Base-by-base conservation (phyloP, 2,888 invertebrate genomes). In the Pachydiplax longipennis region DNA sequence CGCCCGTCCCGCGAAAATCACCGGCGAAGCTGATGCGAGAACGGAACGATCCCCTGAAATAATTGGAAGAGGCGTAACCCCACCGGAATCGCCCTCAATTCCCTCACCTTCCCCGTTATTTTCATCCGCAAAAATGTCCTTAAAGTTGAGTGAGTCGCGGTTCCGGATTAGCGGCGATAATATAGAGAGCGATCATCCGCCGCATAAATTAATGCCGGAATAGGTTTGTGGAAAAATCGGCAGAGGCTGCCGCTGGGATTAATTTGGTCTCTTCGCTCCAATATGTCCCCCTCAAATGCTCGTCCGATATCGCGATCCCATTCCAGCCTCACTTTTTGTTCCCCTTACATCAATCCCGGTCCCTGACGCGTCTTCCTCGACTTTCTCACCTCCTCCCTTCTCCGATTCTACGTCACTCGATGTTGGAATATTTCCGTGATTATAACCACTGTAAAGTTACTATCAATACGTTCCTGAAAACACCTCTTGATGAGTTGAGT, bases 131-230 rank as follows among this genome's bases (percentile, higher is more conserved):
- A 8, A 87, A 87, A 87, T 87, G 87, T 65, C 87, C 87, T 87
- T 87, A 87, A 87, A 87, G 87, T 87, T 87, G 87, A 87, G 87
- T 87, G 87, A 58, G 58, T 35, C 53, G 58, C 83, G 83, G 83
- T 25, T 83, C 35, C 35, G 83, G 87, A 87, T 87, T 83, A 83
- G 83, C 18, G 83, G 15, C 58, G 61, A 8, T 35, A 61, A 65
- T 35, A 53, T 35, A 18, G 58, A 31, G 87, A 22, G 61, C 87
- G 61, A 87, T 58, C 61, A n/a, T 65, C 25, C 73, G 31, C 12
- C 22, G 73, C 31, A 73, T 87, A 61, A 61, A 87, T 87, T 87
- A 87, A 87, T 37, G 61, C 61, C 61, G 87, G 65, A 87, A 87
- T 65, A 65, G 87, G 87, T 58, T 87, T 65, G 35, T 35, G 37